phyloP scores from a whole-genome alignment of 2,113 vertebrate genomes.

The Lophius piscatorius region DNA sequence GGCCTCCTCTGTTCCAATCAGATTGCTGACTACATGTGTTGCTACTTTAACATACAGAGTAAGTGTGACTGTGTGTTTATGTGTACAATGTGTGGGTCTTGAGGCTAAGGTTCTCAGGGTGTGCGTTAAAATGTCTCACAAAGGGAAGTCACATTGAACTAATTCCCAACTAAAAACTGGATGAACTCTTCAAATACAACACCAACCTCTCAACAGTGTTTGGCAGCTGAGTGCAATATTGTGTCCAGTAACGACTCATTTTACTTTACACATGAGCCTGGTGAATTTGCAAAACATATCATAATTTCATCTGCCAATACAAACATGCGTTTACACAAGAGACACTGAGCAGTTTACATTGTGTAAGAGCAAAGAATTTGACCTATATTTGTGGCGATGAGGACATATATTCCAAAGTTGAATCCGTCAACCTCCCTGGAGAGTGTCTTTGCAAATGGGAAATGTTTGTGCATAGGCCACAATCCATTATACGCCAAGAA shows the following conservation, averaged over 20 bases:
- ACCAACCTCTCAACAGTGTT: conserved; percentile 37
- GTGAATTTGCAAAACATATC: conserved; percentile 28
- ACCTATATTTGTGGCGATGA: conserved; percentile 6
- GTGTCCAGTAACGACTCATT: conserved; percentile 45
- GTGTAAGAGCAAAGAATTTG: conserved; percentile 8
- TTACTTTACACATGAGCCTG: conserved; percentile 42
- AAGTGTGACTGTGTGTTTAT: conserved; percentile 18
- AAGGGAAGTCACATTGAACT: conserved; percentile 30
- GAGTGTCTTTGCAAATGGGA: conserved; percentile 24
- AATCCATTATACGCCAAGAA: conserved; percentile 23
- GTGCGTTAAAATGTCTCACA: conserved; percentile 25
- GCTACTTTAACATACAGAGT: conserved; percentile 52
- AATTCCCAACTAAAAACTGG: conserved; percentile 29
- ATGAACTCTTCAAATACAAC: conserved; percentile 55
- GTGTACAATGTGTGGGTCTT: not conserved
- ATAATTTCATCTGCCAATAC: not conserved
- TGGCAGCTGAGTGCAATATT: conserved; percentile 18
- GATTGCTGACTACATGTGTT: conserved; percentile 66
- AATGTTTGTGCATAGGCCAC: conserved; percentile 21
- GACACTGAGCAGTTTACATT: conserved; percentile 21
- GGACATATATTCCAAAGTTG: conserved; percentile 36
- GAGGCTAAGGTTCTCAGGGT: conserved; percentile 5
- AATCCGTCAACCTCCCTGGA: conserved; percentile 37
- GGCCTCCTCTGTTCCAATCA: conserved; percentile 58
- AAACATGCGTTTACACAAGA: conserved; percentile 4